Evolutionary conservation across 2,113 vertebrate species (phyloP).

Genomic region (Corythaixoides concolor): DNA sequence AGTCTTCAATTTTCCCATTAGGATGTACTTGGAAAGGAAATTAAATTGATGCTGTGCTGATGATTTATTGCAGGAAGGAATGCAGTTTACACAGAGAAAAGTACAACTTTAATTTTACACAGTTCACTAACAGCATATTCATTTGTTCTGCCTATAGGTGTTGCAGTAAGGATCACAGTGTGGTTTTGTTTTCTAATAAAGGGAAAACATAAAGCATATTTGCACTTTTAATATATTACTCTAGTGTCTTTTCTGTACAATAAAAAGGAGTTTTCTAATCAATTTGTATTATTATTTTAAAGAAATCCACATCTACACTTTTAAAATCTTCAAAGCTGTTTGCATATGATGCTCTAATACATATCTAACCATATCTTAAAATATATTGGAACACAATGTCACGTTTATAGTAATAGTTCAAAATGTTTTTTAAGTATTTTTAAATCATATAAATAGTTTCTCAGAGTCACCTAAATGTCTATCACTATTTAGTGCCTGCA

Average conservation of each 20-base stretch:
- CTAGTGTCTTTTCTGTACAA: neutral
- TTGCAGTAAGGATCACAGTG: neutral
- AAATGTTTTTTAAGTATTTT: neutral
- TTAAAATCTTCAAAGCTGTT: neutral
- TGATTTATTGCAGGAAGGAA: slow-evolving; percentile 59
- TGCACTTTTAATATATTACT: neutral
- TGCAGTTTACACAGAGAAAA: slow-evolving; percentile 43
- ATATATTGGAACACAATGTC: neutral
- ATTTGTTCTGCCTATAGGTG: slow-evolving; percentile 36
- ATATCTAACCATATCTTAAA: neutral
- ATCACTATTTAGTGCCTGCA: neutral
- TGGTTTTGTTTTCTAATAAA: slow-evolving; percentile 10
- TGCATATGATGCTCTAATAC: neutral
- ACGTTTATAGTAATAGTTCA: neutral
- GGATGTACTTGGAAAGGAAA: slow-evolving; percentile 40
- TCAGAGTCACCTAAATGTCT: neutral
- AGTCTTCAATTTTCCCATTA: slow-evolving; percentile 48
- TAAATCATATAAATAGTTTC: neutral
- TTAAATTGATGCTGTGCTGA: slow-evolving; percentile 19
- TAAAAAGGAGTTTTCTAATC: neutral
- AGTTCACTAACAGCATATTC: slow-evolving; percentile 44
- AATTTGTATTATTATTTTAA: neutral
- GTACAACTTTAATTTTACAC: slow-evolving; percentile 58
- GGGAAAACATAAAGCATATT: neutral
- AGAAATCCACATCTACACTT: neutral